Percentiles rank a stretch among this genome's conserved stretches.
phyloP scores from a whole-genome alignment of 2,888 invertebrate species.

The Napeogenes inachia region DNA sequence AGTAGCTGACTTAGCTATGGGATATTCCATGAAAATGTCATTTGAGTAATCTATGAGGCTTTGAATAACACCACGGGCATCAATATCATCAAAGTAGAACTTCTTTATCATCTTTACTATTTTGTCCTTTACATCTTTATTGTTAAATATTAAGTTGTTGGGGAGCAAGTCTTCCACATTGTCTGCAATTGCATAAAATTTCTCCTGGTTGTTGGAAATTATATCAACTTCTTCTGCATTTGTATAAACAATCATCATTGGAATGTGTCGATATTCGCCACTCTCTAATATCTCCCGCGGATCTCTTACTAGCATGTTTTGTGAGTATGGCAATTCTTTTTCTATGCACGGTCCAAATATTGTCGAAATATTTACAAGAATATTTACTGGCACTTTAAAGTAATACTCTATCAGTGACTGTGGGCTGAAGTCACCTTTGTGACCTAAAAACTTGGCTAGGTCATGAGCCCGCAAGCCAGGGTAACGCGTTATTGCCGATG shows the following conservation, averaged over 20 bases:
- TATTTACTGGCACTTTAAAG: conserved; percentile 33
- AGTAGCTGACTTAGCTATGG: conserved; percentile 50
- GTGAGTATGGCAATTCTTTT: conserved; percentile 33
- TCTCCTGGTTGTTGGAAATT: conserved; percentile 36
- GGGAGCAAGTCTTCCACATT: conserved; percentile 54
- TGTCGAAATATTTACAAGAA: conserved; percentile 39
- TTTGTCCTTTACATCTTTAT: conserved; percentile 37
- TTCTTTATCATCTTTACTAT: conserved; percentile 52
- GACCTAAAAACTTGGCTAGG: conserved; percentile 68
- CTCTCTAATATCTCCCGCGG: conserved; percentile 45
- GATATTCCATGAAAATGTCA: conserved; percentile 56
- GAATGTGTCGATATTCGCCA: conserved; percentile 47
- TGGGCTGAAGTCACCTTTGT: conserved; percentile 36
- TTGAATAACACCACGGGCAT: conserved; percentile 31
- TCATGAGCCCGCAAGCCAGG: conserved; percentile 46
- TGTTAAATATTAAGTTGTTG: conserved; percentile 51
- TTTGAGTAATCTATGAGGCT: conserved; percentile 53
- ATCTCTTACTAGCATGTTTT: conserved; percentile 49
- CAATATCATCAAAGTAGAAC: conserved; percentile 50
- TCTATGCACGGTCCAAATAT: conserved; percentile 57
- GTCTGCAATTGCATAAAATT: conserved; percentile 40
- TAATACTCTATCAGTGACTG: conserved; percentile 46
- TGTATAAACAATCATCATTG: conserved; percentile 51
- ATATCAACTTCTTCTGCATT: conserved; percentile 39
- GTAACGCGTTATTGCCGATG: conserved; percentile 47